Evolutionary conservation across 37 sponge, comb jelly and placozoan species (phyloP).

Genomic region (Amphimedon queenslandica): DNA sequence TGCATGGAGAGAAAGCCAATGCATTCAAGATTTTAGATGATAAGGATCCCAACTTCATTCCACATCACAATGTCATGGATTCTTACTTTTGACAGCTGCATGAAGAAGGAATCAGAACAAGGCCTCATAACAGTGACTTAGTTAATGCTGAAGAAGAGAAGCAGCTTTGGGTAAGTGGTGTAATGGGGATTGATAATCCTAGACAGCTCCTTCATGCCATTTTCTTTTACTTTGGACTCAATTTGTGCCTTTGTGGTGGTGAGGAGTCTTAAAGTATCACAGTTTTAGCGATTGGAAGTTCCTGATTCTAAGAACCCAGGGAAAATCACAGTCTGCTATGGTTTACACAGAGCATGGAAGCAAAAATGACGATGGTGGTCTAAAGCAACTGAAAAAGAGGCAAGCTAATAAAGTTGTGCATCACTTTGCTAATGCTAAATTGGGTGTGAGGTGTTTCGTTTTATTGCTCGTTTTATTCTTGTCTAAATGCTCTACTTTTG

Average conservation of each 20-base stretch:
- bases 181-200: conserved; percentile 2
- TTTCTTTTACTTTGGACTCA: neutral
- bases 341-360: too few relatives aligned
- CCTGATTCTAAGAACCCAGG: too few relatives aligned
- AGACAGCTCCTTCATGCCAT: conserved; percentile 3
- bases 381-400: too few relatives aligned
- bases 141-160: conserved; percentile 16
- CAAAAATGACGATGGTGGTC: too few relatives aligned
- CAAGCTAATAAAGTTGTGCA: too few relatives aligned
- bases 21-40: conserved; percentile 13
- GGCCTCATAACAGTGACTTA: neutral
- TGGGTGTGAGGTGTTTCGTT: too few relatives aligned
- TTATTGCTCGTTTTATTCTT: too few relatives aligned
- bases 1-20: conserved; percentile 12
- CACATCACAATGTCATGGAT: conserved; percentile 4
- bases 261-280: too few relatives aligned
- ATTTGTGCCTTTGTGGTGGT: conserved; percentile 12
- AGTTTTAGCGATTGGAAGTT: too few relatives aligned
- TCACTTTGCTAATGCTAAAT: too few relatives aligned
- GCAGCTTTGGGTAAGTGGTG: conserved; percentile 22
- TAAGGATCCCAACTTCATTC: neutral
- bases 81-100: conserved; percentile 13
- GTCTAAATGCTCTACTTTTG: too few relatives aligned
- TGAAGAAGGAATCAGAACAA: conserved; percentile 23
- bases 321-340: too few relatives aligned